These are phyloP conservation scores for Pedicia rivosa DNA, from an alignment of 2,888 invertebrate genomes.

Conservation along the genomic window DNA sequence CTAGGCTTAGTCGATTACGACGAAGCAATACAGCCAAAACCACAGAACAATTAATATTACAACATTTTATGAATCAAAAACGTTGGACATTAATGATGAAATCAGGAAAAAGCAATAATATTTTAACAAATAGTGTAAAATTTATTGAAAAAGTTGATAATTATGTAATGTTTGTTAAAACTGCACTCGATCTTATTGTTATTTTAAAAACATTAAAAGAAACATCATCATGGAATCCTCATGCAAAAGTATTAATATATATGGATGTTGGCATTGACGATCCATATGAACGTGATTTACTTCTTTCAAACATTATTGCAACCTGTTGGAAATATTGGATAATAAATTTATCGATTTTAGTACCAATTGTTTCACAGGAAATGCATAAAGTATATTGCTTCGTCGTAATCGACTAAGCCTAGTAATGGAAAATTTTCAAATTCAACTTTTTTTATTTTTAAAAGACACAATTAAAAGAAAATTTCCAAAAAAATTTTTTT, in stretches of 20 bases:
- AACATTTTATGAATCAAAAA: background rate
- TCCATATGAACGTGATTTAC: background rate
- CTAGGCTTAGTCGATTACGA: no score
- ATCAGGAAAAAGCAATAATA: background rate
- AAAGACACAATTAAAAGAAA: no score
- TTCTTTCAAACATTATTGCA: background rate
- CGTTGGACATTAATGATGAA: conserved; percentile 3
- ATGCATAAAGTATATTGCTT: no score
- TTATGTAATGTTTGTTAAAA: conserved; percentile 1
- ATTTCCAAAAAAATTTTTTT: no score
- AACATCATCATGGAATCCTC: conserved; percentile 4
- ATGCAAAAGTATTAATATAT: conserved; percentile 2
- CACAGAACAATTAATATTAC: conserved; percentile 2
- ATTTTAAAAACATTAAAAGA: background rate
- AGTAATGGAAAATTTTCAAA: no score
- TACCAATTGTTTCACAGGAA: no score
- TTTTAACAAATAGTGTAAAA: background rate
- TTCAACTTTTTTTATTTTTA: no score
- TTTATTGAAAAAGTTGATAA: conserved; percentile 3
- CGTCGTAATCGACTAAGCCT: no score
- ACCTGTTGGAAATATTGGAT: background rate
- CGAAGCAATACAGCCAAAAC: no score
- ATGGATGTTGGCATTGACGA: background rate
- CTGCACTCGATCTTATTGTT: background rate
- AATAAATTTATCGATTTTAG: background rate